Evolutionary conservation across 23 tunicate species (phyloP).

Genomic region (Halocynthia aurantium): DNA sequence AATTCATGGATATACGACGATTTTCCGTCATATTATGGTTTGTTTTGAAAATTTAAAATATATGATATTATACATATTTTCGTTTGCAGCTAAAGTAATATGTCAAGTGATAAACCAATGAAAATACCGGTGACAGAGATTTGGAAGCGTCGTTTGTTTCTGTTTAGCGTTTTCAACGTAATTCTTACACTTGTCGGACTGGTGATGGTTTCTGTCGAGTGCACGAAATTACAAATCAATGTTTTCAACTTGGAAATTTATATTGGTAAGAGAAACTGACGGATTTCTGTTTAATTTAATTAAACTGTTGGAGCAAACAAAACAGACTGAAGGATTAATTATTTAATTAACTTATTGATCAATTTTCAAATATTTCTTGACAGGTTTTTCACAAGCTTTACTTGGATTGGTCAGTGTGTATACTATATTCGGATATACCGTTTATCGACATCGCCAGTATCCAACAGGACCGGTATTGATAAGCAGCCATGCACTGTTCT

Average conservation of each 20-base stretch:
- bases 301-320: too few relatives aligned
- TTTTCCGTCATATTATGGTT: too few relatives aligned
- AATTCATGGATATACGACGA: too few relatives aligned
- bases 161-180: background rate
- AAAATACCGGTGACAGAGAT: constrained; percentile 6
- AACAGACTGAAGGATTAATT: too few relatives aligned
- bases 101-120: background rate
- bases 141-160: constrained; percentile 18
- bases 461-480: constrained; percentile 25
- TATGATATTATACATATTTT: too few relatives aligned
- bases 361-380: background rate
- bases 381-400: constrained; percentile 8
- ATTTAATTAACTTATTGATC: too few relatives aligned
- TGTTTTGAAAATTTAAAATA: too few relatives aligned
- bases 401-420: constrained; percentile 9
- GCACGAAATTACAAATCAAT: constrained; percentile 5
- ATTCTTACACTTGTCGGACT: constrained; percentile 12
- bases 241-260: background rate
- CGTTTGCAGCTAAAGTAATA: too few relatives aligned
- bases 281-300: background rate
- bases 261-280: background rate
- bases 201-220: constrained; percentile 9
- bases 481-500: constrained; percentile 5
- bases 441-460: constrained; percentile 13
- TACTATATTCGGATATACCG: constrained; percentile 2